Percentiles rank a stretch among this genome's conserved stretches.
Conservation (phyloP, 1,140 invertebrate species). For the Ptiloglossa arizonensis region DNA sequence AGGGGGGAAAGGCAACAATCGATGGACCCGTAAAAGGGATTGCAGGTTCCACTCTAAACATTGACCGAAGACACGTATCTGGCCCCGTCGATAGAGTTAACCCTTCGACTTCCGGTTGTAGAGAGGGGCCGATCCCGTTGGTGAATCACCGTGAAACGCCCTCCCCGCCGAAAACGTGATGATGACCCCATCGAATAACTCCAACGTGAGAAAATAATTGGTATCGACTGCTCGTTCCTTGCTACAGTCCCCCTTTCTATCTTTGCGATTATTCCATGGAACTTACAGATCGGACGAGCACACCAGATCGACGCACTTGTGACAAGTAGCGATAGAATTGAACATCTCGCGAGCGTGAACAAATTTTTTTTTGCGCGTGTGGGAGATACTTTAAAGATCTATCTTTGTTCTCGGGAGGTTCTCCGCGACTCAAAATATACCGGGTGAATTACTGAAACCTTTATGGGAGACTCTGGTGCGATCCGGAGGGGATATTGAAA, state of each 20-base stretch:
- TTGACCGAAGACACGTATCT: slow-evolving; percentile 49
- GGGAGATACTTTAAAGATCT: too few species aligned
- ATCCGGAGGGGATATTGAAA: too few species aligned
- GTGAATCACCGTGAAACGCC: slow-evolving; percentile 44
- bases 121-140: slow-evolving; percentile 1
- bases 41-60: slow-evolving; percentile 44
- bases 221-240: slow-evolving; percentile 30
- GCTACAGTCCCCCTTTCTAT: slow-evolving; percentile 17
- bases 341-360: too few species aligned
- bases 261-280: not conserved
- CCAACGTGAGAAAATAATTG: slow-evolving; percentile 45
- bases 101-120: not conserved
- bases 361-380: too few species aligned
- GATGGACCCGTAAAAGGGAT: slow-evolving; percentile 54
- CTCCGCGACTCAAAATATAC: too few species aligned
- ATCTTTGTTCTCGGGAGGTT: too few species aligned
- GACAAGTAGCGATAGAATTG: too few species aligned
- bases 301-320: too few species aligned
- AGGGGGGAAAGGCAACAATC: slow-evolving; percentile 25
- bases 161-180: slow-evolving; percentile 37
- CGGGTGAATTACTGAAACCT: too few species aligned
- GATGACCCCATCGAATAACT: slow-evolving; percentile 37
- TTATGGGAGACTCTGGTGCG: too few species aligned
- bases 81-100: slow-evolving; percentile 44
- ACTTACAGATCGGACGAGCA: too few species aligned